Evolutionary conservation across 2,797 vertebrate genomes (phyloP).

Genomic region (Cirrhinus mrigala): DNA sequence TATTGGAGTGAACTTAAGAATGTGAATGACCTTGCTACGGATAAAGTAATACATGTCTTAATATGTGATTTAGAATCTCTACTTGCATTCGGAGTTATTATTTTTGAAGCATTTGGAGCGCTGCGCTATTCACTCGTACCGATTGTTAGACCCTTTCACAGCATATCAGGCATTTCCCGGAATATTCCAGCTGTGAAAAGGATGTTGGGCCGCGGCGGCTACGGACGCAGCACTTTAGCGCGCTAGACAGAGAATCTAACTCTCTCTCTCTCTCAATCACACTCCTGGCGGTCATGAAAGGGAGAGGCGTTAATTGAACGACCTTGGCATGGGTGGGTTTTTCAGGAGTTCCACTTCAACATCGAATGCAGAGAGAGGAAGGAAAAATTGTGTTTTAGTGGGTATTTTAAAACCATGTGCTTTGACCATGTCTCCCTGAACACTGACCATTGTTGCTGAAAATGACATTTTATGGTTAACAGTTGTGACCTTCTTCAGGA

Average conservation of each 20-base stretch:
- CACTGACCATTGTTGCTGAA: constrained; percentile 62
- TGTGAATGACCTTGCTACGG: not conserved
- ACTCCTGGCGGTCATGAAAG: constrained; percentile 71
- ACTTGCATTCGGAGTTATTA: not conserved
- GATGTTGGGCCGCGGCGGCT: constrained; percentile 38
- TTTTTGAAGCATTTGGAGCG: not conserved
- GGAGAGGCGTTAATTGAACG: constrained; percentile 73
- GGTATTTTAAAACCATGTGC: constrained; percentile 62
- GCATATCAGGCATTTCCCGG: not conserved
- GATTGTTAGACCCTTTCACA: constrained; percentile 36
- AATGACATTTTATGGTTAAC: constrained; percentile 67
- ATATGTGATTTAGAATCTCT: constrained; percentile 22
- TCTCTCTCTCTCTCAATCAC: constrained; percentile 65
- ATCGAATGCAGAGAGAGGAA: constrained; percentile 65
- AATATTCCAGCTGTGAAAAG: constrained; percentile 34
- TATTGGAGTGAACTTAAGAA: not conserved
- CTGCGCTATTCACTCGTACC: not conserved
- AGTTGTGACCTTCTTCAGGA: constrained; percentile 63
- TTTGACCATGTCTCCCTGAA: constrained; percentile 65
- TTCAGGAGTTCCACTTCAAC: constrained; percentile 68
- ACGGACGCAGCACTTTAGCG: constrained; percentile 75
- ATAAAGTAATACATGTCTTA: not conserved
- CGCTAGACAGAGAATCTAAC: constrained; percentile 68
- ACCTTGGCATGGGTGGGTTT: constrained; percentile 73
- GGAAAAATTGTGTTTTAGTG: constrained; percentile 66